Conservation (phyloP, 2,888 invertebrate genomes). For the Campopleginae sp. region DNA sequence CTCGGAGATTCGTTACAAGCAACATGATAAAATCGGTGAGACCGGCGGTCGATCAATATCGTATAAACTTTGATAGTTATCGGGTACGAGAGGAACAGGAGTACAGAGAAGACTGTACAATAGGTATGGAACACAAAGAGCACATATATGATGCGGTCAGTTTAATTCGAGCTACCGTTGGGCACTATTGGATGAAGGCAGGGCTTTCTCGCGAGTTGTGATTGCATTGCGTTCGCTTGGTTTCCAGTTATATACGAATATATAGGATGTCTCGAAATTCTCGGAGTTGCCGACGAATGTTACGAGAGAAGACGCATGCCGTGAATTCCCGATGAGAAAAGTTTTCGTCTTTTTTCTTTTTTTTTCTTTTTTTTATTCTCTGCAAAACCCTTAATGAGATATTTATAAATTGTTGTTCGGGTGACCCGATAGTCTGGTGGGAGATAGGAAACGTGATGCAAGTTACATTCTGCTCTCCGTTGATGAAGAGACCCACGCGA, state of each 20-base stretch:
- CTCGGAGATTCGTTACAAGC: background rate
- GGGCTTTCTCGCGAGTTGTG: slow-evolving; percentile 57
- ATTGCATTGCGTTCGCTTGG: slow-evolving; percentile 61
- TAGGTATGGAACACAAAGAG: slow-evolving; percentile 13
- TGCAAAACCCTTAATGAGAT: background rate
- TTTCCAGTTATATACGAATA: slow-evolving; percentile 25
- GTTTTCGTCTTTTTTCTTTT: background rate
- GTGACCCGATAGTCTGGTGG: no score
- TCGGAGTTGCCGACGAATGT: background rate
- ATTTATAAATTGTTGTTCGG: background rate
- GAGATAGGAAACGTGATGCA: no score
- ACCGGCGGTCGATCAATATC: slow-evolving; percentile 28
- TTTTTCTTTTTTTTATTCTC: background rate
- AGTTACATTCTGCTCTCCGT: no score
- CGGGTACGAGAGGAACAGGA: slow-evolving; percentile 12
- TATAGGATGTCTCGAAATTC: background rate
- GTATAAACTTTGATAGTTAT: slow-evolving; percentile 45
- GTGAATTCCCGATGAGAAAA: background rate
- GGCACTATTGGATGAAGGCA: slow-evolving; percentile 53
- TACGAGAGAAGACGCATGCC: background rate
- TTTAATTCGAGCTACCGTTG: slow-evolving; percentile 61
- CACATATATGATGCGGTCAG: slow-evolving; percentile 51
- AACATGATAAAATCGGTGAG: background rate
- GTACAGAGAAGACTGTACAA: slow-evolving; percentile 5
- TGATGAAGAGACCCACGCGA: no score